Evolutionary conservation across 2,797 vertebrate genomes (phyloP).

Genomic region (Sebastes taczanowskii): DNA sequence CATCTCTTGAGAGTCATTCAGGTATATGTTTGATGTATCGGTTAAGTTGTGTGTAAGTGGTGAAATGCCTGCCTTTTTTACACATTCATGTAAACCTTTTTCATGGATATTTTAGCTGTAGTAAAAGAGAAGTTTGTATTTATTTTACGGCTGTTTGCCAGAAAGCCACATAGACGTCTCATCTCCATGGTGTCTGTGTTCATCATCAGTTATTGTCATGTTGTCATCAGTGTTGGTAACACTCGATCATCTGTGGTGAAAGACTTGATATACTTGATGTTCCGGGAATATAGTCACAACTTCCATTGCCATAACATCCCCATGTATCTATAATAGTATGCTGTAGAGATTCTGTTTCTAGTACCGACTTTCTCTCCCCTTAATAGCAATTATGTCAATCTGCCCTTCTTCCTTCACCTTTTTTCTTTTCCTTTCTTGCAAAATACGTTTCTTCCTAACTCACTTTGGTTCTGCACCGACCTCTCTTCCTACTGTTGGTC

Average conservation of each 20-base stretch:
- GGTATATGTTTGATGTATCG: neutral
- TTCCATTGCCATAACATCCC: neutral
- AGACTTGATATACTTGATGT: neutral
- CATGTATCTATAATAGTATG: neutral
- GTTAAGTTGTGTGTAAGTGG: neutral
- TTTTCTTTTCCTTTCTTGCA: neutral
- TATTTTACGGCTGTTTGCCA: neutral
- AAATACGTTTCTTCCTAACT: slow-evolving; percentile 48
- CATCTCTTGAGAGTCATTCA: neutral
- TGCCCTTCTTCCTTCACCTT: neutral
- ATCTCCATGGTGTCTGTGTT: neutral
- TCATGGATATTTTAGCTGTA: neutral
- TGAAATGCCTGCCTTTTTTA: neutral
- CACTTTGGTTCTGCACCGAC: slow-evolving; percentile 63
- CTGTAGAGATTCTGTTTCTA: neutral
- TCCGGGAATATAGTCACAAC: neutral
- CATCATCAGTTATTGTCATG: neutral
- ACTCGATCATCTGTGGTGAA: slow-evolving; percentile 15
- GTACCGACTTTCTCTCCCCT: neutral
- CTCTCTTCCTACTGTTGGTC: slow-evolving; percentile 67
- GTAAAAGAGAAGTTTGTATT: neutral
- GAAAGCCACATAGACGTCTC: neutral
- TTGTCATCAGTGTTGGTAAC: neutral
- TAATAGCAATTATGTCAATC: neutral
- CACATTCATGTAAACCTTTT: neutral